These are phyloP conservation scores for Picathartes gymnocephalus DNA, from an alignment of 2,113 vertebrate genomes.

Conservation along the genomic window DNA sequence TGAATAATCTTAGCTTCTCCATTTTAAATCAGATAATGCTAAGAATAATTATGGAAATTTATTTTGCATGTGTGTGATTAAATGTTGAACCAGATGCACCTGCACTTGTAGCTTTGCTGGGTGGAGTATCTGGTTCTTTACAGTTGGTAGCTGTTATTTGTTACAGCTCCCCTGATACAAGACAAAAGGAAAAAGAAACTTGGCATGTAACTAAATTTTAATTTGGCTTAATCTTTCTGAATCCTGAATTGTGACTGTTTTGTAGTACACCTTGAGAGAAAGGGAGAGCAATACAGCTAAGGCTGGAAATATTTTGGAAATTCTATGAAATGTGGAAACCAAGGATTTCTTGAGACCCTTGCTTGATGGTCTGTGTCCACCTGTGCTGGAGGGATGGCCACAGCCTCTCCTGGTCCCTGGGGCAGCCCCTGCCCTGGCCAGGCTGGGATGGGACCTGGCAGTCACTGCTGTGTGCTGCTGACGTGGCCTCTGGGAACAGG, in stretches of 20 bases:
- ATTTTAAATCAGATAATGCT: neutral
- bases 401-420: neutral
- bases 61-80: neutral
- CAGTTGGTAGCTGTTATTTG: neutral
- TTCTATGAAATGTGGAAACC: neutral
- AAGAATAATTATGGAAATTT: neutral
- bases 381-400: rapidly evolving
- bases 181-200: neutral
- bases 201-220: neutral
- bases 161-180: neutral
- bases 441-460: constrained; percentile 73
- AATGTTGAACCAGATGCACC: neutral
- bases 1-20: neutral
- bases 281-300: neutral
- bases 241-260: constrained; percentile 22
- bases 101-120: neutral
- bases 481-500: constrained; percentile 67
- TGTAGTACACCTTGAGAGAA: neutral
- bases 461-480: constrained; percentile 70
- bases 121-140: neutral
- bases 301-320: neutral
- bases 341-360: neutral
- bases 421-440: constrained; percentile 62
- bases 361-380: no score
- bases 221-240: constrained; percentile 55